phyloP scores from a whole-genome alignment of 1,140 invertebrate species.

The Cotesia typhae region DNA sequence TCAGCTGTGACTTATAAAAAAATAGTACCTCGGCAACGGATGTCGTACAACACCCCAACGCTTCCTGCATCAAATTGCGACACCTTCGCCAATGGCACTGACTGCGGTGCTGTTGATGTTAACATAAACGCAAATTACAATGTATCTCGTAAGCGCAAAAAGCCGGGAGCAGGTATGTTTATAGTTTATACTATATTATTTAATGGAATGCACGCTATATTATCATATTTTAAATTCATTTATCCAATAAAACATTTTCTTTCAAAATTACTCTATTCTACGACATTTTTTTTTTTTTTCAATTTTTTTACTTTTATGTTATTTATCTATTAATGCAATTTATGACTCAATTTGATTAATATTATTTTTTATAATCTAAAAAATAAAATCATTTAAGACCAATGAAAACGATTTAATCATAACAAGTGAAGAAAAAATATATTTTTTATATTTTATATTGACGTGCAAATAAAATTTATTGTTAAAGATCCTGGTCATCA shows the following conservation, averaged over 20 bases:
- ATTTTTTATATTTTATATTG: conserved; percentile 14
- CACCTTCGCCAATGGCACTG: conserved; percentile 30
- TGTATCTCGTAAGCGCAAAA: conserved; percentile 77
- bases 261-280: neutral
- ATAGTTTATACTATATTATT: conserved; percentile 9
- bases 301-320: no score
- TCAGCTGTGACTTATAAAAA: conserved; percentile 66
- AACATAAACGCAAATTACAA: conserved; percentile 52
- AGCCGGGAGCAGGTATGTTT: conserved; percentile 74
- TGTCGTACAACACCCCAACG: conserved; percentile 47
- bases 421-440: neutral
- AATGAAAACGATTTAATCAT: neutral
- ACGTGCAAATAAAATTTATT: conserved; percentile 27
- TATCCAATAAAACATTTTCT: neutral
- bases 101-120: conserved; percentile 33
- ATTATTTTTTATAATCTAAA: no score
- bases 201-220: conserved; percentile 24
- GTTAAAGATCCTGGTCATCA: conserved; percentile 62
- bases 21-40: conserved; percentile 60
- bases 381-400: no score
- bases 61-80: conserved; percentile 34
- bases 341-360: no score
- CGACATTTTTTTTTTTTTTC: no score
- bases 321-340: no score
- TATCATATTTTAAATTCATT: no score